Conservation (phyloP, 2,888 invertebrate species). For the Enchytraeus crypticus region DNA sequence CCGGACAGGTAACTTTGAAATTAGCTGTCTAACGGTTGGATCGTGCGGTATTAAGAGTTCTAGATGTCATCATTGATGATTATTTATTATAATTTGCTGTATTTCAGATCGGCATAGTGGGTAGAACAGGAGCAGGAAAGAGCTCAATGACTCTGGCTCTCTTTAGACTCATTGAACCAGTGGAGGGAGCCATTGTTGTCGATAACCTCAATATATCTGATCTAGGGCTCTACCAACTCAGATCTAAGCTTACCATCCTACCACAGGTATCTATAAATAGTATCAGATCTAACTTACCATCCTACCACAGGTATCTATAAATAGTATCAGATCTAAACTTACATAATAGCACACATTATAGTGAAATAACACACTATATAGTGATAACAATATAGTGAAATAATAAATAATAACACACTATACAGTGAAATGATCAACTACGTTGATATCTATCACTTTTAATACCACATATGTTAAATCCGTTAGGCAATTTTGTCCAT, state of each 20-base stretch:
- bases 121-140: constrained; percentile 28
- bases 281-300: background rate
- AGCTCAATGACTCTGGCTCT: constrained; percentile 22
- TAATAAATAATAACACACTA: too few species aligned
- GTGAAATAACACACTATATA: too few species aligned
- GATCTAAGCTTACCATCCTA: constrained; percentile 39
- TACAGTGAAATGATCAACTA: too few species aligned
- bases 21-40: too few species aligned
- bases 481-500: too few species aligned
- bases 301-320: background rate
- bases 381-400: too few species aligned
- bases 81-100: background rate
- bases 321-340: background rate
- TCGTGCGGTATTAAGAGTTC: too few species aligned
- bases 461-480: too few species aligned
- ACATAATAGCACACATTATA: too few species aligned
- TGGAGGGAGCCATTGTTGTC: constrained; percentile 18
- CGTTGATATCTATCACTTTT: too few species aligned
- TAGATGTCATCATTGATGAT: too few species aligned
- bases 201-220: constrained; percentile 20
- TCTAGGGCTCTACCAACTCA: constrained; percentile 32
- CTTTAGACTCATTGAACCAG: constrained; percentile 23
- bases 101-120: constrained; percentile 25
- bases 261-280: constrained; percentile 32
- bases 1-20: too few species aligned